These are phyloP conservation scores for Chrysolina haemoptera DNA, from an alignment of 2,888 invertebrate species.

Conservation along the genomic window DNA sequence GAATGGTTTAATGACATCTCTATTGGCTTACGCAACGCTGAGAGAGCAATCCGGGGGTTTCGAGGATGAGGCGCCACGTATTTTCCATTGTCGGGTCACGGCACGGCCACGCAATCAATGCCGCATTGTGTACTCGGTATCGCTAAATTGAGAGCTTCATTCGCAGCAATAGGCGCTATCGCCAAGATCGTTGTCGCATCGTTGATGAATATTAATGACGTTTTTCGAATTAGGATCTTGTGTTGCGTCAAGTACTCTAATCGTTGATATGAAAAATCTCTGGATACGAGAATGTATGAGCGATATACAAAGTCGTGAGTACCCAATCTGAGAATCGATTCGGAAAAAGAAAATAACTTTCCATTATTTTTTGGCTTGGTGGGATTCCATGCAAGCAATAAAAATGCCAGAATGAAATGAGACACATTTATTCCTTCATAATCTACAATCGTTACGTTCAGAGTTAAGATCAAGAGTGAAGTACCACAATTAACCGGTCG, in stretches of 20 bases:
- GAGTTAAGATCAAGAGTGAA: too few species aligned
- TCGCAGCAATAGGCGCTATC: background rate
- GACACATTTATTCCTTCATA: too few species aligned
- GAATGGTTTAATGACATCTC: conserved; percentile 50
- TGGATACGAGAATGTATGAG: too few species aligned
- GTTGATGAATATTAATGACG: conserved; percentile 10
- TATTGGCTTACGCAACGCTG: conserved; percentile 35
- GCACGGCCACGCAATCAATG: conserved; percentile 11
- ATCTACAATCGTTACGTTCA: too few species aligned
- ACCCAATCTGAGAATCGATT: too few species aligned
- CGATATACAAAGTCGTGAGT: background rate
- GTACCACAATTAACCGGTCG: too few species aligned
- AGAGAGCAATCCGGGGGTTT: conserved; percentile 21
- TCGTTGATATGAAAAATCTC: background rate
- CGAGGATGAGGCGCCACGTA: conserved; percentile 27
- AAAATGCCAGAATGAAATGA: too few species aligned
- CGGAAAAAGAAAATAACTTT: too few species aligned
- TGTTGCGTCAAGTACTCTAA: background rate
- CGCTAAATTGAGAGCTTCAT: conserved; percentile 12
- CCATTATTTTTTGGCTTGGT: too few species aligned
- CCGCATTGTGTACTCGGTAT: conserved; percentile 16
- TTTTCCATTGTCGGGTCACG: conserved; percentile 26
- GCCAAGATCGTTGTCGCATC: conserved; percentile 7
- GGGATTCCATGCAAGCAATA: too few species aligned
- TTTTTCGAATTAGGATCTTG: background rate